These are phyloP conservation scores for Phrynosoma blainvillii DNA, from an alignment of 2,113 vertebrate genomes.

Conservation along the genomic window DNA sequence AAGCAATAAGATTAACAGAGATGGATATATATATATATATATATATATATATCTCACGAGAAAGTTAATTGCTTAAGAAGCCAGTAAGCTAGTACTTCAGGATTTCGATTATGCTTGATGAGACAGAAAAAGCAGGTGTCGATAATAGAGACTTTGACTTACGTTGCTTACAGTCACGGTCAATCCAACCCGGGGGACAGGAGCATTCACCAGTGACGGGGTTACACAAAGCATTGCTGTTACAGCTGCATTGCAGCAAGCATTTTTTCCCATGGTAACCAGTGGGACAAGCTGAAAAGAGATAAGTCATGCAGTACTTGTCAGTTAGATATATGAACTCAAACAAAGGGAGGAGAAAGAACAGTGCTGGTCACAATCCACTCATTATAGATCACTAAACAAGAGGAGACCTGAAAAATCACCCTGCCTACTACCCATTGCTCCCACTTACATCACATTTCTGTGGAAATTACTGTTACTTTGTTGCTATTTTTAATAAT, in stretches of 20 bases:
- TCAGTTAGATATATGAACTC: slow-evolving; percentile 20
- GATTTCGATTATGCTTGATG: slow-evolving; percentile 12
- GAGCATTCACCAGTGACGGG: slow-evolving; percentile 62
- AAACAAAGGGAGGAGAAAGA: background rate
- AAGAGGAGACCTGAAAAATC: background rate
- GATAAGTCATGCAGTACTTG: slow-evolving; percentile 2
- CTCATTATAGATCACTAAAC: background rate
- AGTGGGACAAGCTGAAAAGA: slow-evolving; percentile 59
- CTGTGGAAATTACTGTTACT: background rate
- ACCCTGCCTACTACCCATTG: background rate
- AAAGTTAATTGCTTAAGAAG: slow-evolving; percentile 43
- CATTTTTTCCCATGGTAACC: slow-evolving; percentile 69
- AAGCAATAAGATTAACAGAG: slow-evolving; percentile 60
- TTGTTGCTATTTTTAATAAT: background rate
- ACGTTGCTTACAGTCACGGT: slow-evolving; percentile 47
- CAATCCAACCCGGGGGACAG: slow-evolving; percentile 55
- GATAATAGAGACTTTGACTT: slow-evolving; percentile 23
- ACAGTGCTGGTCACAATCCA: background rate
- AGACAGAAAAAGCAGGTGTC: background rate
- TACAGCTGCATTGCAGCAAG: slow-evolving; percentile 60
- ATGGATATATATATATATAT: background rate
- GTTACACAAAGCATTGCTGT: slow-evolving; percentile 60
- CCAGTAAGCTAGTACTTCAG: slow-evolving; percentile 38
- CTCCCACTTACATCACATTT: background rate
- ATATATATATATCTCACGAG: background rate